Base-by-base conservation (phyloP, 2,797 vertebrate genomes). In the Microhierax caerulescens region DNA sequence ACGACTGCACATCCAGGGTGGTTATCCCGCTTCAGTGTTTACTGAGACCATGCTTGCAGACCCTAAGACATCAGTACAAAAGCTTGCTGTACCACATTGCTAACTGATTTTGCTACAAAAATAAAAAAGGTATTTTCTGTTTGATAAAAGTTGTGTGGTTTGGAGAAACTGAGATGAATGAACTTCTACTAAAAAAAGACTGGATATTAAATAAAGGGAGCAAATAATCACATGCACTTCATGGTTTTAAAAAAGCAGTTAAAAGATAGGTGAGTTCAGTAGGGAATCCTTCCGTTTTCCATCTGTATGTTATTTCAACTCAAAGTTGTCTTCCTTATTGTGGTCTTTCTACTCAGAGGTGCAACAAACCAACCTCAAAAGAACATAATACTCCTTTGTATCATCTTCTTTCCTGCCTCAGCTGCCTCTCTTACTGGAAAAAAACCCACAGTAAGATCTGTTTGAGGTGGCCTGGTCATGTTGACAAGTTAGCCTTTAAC, bases 401-500 rank as follows among this genome's bases (percentile, higher is more conserved):
- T 85, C 67, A 53, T 89, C 74, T 91, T 89, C 74, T 91, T 72
- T 88, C 72, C 65, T 93, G n/a, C 21, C 45, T 90, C 69, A 45
- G 39, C 67, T 53, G 43, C 27, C n/a, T 73, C n/a, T 76, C 12
- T 51, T 70, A 50, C 43, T 1, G 27, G 69, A 75, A 84, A 88
- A 77, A 82, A 93, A 16, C 12, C 39, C 19, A 64, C 41, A 47
- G 13, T 39, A 34, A 73, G 63, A 70, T 82, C 70, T 67, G 70
- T 88, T 82, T 88, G 94, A 96, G 92, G 91, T 90, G 51, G 74
- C 63, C 85, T 90, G 68, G 60, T 86, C 83, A 79, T 81, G 82
- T 67, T 76, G 83, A 90, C 86, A 93, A 41, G 39, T 16, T 41
- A 41, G 39, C 15, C 39, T 87, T 82, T 88, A 93, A 92, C 37